phyloP scores from a whole-genome alignment of 2,888 invertebrate species.

The Cephus spinipes region DNA sequence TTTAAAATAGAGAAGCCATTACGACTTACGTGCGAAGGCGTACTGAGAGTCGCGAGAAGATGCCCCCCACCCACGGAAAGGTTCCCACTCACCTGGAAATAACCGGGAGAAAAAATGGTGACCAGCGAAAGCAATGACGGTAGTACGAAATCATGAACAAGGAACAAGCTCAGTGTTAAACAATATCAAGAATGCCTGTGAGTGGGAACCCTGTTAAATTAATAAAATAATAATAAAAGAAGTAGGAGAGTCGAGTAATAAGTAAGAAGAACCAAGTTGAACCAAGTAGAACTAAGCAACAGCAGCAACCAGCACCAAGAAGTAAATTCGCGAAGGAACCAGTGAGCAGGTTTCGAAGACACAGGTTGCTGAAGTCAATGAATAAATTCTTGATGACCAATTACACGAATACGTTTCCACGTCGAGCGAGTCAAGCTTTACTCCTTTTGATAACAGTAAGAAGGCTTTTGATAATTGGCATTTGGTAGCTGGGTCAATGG shows the following conservation, averaged over 20 bases:
- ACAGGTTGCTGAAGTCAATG: not conserved
- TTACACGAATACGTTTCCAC: too few relatives aligned
- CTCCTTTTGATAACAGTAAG: too few relatives aligned
- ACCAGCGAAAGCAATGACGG: slow-evolving; percentile 37
- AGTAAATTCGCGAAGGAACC: too few relatives aligned
- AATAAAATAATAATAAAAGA: slow-evolving; percentile 10
- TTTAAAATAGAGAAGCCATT: slow-evolving; percentile 37
- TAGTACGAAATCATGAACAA: too few relatives aligned
- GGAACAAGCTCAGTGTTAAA: not conserved
- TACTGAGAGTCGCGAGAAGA: slow-evolving; percentile 59
- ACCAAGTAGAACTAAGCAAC: slow-evolving; percentile 7
- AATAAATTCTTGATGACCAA: not conserved
- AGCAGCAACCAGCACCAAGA: not conserved
- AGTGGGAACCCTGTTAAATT: slow-evolving; percentile 60
- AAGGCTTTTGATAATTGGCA: too few relatives aligned
- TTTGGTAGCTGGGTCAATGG: too few relatives aligned
- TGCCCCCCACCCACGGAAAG: slow-evolving; percentile 55
- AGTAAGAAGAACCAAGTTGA: slow-evolving; percentile 17
- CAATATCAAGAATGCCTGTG: slow-evolving; percentile 34
- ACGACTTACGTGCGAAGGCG: slow-evolving; percentile 63
- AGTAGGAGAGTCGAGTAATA: not conserved
- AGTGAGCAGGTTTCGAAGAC: too few relatives aligned
- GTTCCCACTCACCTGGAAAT: slow-evolving; percentile 65
- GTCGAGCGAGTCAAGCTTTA: too few relatives aligned
- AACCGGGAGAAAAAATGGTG: slow-evolving; percentile 60